Conservation (phyloP, 2,888 invertebrate species). For the Portevinia maculata region DNA sequence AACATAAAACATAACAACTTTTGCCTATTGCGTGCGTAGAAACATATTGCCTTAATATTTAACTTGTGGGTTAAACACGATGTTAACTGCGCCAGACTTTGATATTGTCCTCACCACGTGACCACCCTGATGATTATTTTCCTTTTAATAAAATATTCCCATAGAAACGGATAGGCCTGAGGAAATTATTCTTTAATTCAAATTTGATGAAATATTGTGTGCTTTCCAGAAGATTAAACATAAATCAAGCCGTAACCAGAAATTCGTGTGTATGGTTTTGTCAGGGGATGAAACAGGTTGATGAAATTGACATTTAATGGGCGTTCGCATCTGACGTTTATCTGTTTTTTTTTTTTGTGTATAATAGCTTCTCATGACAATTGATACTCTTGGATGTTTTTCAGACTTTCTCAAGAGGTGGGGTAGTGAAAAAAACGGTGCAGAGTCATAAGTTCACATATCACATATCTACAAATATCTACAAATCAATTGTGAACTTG, state of each 20-base stretch:
- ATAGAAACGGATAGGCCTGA: constrained; percentile 19
- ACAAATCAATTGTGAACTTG: too few relatives aligned
- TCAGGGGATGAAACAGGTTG: constrained; percentile 37
- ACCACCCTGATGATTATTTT: background rate
- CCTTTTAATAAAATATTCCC: background rate
- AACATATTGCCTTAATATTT: constrained; percentile 43
- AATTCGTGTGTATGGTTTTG: background rate
- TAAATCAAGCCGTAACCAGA: constrained; percentile 55
- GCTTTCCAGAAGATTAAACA: constrained; percentile 66
- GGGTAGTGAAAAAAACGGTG: too few relatives aligned
- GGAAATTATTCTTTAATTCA: constrained; percentile 71
- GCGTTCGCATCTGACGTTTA: constrained; percentile 59
- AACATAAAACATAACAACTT: constrained; percentile 57
- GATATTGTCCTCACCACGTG: background rate
- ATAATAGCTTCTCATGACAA: too few relatives aligned
- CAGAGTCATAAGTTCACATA: too few relatives aligned
- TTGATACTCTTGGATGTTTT: too few relatives aligned
- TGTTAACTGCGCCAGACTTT: constrained; percentile 8
- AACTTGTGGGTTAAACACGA: constrained; percentile 31
- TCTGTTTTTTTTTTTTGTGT: constrained; percentile 34
- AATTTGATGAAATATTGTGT: constrained; percentile 73
- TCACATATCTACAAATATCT: too few relatives aligned
- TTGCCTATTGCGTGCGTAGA: constrained; percentile 23
- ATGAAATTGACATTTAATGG: constrained; percentile 67
- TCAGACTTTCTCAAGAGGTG: too few relatives aligned